Conservation (phyloP, 2,888 invertebrate species). For the Volucella inflata region DNA sequence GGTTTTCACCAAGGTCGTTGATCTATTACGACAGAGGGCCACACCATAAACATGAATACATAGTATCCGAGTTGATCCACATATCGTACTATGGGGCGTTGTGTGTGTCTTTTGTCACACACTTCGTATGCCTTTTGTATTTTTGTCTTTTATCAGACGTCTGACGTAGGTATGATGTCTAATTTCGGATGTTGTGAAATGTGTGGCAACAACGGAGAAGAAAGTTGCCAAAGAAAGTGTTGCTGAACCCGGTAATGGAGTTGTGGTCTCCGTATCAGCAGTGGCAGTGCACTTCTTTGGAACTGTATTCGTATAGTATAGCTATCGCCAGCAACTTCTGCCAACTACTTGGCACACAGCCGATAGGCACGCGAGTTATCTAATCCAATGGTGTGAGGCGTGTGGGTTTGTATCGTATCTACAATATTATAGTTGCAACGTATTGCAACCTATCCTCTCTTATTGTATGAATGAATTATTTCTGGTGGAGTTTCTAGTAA, state of each 20-base stretch:
- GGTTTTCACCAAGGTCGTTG: slow-evolving; percentile 74
- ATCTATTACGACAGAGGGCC: slow-evolving; percentile 65
- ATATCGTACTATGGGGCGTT: slow-evolving; percentile 12
- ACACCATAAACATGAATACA: slow-evolving; percentile 45
- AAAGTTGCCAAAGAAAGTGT: slow-evolving; percentile 63
- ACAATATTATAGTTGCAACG: background rate
- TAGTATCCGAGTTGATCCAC: slow-evolving; percentile 54
- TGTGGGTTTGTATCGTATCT: background rate
- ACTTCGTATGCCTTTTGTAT: no score
- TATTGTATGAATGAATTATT: slow-evolving; percentile 29
- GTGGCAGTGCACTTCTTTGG: slow-evolving; percentile 29
- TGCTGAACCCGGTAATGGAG: slow-evolving; percentile 64
- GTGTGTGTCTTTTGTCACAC: slow-evolving; percentile 48
- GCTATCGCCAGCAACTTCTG: background rate
- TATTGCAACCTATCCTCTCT: slow-evolving; percentile 27
- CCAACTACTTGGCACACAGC: slow-evolving; percentile 4
- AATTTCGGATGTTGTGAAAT: slow-evolving; percentile 62
- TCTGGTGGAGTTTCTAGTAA: slow-evolving; percentile 60
- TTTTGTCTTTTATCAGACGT: no score
- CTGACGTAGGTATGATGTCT: background rate
- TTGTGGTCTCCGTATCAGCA: background rate
- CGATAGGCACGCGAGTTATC: slow-evolving; percentile 36
- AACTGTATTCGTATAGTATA: no score
- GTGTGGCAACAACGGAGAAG: slow-evolving; percentile 24
- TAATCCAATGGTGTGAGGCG: slow-evolving; percentile 32